These are phyloP conservation scores for Allenopithecus nigroviridis DNA, from an alignment of 2,797 vertebrate species.

Conservation along the genomic window DNA sequence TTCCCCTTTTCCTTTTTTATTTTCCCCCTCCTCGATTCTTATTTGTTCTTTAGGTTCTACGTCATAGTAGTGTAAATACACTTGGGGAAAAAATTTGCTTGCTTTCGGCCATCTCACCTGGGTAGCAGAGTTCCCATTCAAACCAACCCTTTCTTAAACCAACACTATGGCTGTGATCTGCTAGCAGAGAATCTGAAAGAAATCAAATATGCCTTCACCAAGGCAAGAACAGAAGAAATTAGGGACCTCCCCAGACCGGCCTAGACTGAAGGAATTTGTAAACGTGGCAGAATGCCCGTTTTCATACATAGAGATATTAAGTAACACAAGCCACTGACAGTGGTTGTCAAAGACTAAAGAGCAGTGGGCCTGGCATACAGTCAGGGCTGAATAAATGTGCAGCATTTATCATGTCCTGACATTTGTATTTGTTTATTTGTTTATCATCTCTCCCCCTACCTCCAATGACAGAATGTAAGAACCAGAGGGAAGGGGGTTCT, in stretches of 20 bases:
- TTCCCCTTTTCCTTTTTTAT: not conserved
- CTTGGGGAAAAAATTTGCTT: not conserved
- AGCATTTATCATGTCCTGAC: not conserved
- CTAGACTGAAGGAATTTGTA: too few relatives aligned
- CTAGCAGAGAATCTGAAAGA: not conserved
- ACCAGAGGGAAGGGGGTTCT: not conserved
- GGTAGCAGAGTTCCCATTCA: not conserved
- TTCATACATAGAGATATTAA: not conserved
- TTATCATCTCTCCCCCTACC: not conserved
- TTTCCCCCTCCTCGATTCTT: not conserved
- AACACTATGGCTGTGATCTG: not conserved
- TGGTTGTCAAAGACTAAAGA: fast-evolving
- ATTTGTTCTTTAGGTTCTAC: not conserved
- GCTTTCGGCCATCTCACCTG: not conserved
- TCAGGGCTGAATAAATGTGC: not conserved
- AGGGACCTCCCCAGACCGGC: not conserved
- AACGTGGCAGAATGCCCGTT: not conserved
- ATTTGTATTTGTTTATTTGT: not conserved
- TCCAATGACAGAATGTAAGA: not conserved
- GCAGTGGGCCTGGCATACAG: not conserved
- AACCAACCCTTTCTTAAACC: not conserved
- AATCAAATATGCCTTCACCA: not conserved
- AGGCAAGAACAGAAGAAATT: not conserved
- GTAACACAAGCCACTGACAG: not conserved
- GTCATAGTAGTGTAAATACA: not conserved